phyloP scores from a whole-genome alignment of 2,113 vertebrate species.

The Lagopus muta region DNA sequence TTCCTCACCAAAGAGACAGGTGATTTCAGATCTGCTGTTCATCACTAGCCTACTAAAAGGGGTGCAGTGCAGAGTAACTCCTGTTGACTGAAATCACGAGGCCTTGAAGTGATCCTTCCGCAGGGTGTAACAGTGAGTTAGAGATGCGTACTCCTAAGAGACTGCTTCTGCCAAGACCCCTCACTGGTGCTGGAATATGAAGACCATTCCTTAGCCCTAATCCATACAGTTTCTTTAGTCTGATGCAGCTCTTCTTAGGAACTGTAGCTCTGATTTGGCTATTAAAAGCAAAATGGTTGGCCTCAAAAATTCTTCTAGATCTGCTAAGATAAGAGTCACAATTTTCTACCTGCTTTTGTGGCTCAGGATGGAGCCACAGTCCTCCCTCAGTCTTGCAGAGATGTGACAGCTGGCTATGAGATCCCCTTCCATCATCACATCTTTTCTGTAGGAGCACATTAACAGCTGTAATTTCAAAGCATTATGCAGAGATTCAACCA shows the following conservation, averaged over 20 bases:
- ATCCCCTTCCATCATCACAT: background rate
- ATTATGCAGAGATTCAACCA: background rate
- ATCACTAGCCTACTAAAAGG: background rate
- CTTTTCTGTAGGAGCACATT: background rate
- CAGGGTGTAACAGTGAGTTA: background rate
- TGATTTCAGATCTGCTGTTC: background rate
- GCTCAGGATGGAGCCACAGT: background rate
- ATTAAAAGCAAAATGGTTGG: background rate
- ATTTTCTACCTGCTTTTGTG: background rate
- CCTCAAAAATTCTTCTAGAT: background rate
- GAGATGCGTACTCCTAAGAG: background rate
- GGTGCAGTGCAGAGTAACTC: background rate
- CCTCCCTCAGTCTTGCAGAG: background rate
- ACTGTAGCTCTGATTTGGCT: background rate
- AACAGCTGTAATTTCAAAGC: constrained; percentile 6
- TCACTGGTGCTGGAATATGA: background rate
- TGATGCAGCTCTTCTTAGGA: background rate
- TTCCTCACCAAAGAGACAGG: background rate
- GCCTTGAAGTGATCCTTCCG: background rate
- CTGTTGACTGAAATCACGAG: background rate
- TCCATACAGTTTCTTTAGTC: background rate
- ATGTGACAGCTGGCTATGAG: background rate
- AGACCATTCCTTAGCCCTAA: background rate
- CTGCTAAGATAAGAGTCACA: background rate
- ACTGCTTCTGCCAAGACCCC: background rate